A percentile compares a stretch with the other conserved stretches of the same genome.
These are phyloP conservation scores for Paratilapia polleni DNA, from an alignment of 2,113 vertebrate species.

Conservation along the genomic window DNA sequence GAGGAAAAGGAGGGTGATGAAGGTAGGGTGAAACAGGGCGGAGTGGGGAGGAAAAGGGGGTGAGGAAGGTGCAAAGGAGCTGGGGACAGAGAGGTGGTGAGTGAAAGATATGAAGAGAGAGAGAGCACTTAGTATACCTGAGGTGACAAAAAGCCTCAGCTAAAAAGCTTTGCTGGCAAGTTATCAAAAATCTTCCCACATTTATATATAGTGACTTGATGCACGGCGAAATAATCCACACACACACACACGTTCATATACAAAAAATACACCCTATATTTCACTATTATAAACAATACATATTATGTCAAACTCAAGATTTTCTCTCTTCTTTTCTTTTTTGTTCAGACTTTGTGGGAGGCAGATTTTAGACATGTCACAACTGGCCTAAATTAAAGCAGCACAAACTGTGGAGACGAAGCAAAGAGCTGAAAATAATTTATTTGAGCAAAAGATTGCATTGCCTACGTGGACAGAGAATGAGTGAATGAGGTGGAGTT, in stretches of 20 bases:
- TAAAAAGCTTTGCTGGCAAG: constrained; percentile 70
- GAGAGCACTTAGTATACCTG: constrained; percentile 66
- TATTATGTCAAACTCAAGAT: background rate
- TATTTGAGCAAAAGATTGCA: no score
- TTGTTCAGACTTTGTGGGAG: background rate
- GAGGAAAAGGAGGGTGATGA: background rate
- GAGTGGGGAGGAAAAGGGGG: background rate
- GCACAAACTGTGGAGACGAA: background rate
- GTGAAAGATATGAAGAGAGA: constrained; percentile 52
- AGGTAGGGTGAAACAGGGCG: background rate
- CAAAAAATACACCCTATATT: background rate
- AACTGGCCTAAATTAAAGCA: fast-evolving
- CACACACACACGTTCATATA: background rate
- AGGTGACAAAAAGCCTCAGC: constrained; percentile 52
- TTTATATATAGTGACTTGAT: constrained; percentile 23
- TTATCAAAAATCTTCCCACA: constrained; percentile 50
- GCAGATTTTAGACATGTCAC: background rate
- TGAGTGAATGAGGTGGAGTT: no score
- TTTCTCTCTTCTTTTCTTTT: background rate
- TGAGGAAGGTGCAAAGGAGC: constrained; percentile 7
- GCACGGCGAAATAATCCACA: background rate
- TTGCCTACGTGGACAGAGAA: no score
- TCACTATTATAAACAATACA: background rate
- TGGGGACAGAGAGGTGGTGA: constrained; percentile 21
- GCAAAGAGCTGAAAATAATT: no score